Evolutionary conservation across 2,888 invertebrate genomes (phyloP).

Genomic region (Trissolcus brochymenae): DNA sequence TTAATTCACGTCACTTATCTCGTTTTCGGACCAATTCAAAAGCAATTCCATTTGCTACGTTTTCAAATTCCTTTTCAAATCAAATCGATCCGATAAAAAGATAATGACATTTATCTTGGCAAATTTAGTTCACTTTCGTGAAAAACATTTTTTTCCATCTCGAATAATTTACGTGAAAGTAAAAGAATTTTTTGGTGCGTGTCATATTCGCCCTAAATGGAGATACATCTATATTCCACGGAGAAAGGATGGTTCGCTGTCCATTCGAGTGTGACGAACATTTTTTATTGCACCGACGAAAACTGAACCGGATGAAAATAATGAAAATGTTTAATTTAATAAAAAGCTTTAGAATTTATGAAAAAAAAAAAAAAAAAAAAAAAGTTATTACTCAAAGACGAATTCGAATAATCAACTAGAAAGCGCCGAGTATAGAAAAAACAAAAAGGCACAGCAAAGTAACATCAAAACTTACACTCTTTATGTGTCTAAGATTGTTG

Average conservation of each 20-base stretch:
- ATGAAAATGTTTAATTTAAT: not conserved
- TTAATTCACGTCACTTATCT: no score
- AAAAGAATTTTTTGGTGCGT: no score
- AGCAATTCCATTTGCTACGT: no score
- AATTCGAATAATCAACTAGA: constrained; percentile 7
- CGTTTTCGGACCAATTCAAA: no score
- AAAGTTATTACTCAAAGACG: not conserved
- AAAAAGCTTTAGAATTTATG: not conserved
- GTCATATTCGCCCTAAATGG: no score
- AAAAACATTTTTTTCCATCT: no score
- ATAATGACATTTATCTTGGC: constrained; percentile 3
- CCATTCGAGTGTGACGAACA: not conserved
- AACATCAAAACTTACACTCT: constrained; percentile 4
- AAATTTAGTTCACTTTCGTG: not conserved
- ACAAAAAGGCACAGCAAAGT: not conserved
- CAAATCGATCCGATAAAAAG: not conserved
- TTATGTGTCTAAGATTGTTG: constrained; percentile 10
- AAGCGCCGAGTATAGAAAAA: not conserved
- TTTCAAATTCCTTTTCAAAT: not conserved
- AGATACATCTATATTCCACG: no score
- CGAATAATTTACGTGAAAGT: no score
- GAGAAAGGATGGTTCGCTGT: no score
- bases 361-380: no score
- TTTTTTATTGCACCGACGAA: not conserved
- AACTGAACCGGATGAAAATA: not conserved